Percentiles rank a stretch among this genome's conserved stretches.
These are phyloP conservation scores for Protobothrops flavoviridis DNA, from an alignment of 2,113 vertebrate genomes.

Conservation along the genomic window DNA sequence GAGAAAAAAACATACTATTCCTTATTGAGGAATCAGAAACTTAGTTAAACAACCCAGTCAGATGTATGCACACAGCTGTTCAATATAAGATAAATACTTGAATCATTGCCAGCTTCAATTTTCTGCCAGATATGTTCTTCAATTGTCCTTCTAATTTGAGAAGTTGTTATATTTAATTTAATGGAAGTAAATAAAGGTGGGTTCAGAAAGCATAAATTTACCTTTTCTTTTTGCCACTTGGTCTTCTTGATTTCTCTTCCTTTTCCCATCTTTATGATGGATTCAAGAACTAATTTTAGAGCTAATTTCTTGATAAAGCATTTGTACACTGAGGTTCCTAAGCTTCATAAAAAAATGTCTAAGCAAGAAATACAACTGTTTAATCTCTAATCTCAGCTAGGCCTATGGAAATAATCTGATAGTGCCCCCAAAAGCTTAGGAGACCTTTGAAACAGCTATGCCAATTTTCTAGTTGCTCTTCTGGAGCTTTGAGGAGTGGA, in stretches of 20 bases:
- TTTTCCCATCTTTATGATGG: background rate
- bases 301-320: background rate
- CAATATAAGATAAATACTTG: conserved; percentile 9
- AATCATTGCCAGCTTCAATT: background rate
- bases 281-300: background rate
- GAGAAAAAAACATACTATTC: background rate
- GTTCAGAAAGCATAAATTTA: background rate
- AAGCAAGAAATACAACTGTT: background rate
- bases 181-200: background rate
- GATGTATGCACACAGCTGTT: background rate
- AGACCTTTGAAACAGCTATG: background rate
- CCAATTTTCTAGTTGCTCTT: background rate
- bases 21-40: conserved; percentile 14
- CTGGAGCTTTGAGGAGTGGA: background rate
- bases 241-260: background rate
- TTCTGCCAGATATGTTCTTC: background rate
- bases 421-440: background rate
- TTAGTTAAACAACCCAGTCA: background rate
- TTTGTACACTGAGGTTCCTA: background rate
- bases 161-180: background rate
- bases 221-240: background rate
- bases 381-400: background rate
- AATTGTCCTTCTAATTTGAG: background rate
- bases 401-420: background rate
- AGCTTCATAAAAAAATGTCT: background rate